These are phyloP conservation scores for Poecile atricapillus DNA, from an alignment of 2,113 vertebrate genomes.

Conservation along the genomic window DNA sequence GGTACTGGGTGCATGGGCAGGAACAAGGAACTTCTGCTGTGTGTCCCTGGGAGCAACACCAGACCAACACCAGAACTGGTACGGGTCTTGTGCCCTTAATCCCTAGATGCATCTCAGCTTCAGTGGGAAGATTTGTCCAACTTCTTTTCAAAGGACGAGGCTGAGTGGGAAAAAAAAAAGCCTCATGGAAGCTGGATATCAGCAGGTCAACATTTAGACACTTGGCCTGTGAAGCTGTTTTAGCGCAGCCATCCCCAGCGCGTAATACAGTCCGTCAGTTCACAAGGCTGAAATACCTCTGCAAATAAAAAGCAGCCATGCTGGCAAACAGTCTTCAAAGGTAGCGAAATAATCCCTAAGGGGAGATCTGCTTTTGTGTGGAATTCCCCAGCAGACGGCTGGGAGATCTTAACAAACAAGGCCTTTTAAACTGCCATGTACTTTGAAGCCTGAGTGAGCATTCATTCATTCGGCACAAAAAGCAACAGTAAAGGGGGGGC, in stretches of 20 bases:
- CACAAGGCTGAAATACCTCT: conserved; percentile 32
- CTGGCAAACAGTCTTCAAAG: conserved; percentile 26
- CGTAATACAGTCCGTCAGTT: background rate
- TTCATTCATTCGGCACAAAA: conserved; percentile 41
- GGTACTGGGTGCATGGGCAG: background rate
- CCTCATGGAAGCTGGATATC: background rate
- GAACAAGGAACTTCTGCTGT: background rate
- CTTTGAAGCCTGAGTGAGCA: conserved; percentile 42
- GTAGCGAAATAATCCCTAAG: conserved; percentile 17
- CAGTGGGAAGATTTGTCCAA: background rate
- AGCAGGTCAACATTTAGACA: background rate
- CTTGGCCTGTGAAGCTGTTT: background rate
- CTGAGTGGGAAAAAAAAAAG: background rate
- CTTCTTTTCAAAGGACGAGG: background rate
- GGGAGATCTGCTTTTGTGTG: conserved; percentile 38
- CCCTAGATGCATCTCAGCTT: background rate
- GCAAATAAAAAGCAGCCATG: conserved; percentile 49
- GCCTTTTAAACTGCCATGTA: conserved; percentile 1
- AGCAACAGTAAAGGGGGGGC: background rate
- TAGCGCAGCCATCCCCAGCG: accelerated
- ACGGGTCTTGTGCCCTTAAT: background rate
- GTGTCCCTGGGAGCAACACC: accelerated
- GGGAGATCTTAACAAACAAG: conserved; percentile 23
- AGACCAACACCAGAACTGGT: background rate
- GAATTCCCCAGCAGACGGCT: conserved; percentile 35